phyloP scores from a whole-genome alignment of 2,113 vertebrate genomes.

The Burhinus bistriatus region DNA sequence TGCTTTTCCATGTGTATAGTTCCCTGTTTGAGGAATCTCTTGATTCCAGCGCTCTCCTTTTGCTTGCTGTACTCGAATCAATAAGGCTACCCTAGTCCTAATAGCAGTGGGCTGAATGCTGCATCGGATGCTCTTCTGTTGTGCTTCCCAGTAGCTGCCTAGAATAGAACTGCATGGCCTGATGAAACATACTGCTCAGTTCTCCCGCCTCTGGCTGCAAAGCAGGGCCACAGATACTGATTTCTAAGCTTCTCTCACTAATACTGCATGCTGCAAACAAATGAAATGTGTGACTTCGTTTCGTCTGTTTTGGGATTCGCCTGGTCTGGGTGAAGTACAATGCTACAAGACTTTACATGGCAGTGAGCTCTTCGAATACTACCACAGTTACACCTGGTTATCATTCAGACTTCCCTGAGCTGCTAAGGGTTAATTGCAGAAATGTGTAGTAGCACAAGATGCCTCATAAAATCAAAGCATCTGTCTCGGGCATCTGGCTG shows the following conservation, averaged over 20 bases:
- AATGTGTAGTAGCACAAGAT: not conserved
- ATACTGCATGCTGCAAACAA: not conserved
- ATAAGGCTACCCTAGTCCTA: not conserved
- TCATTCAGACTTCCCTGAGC: not conserved
- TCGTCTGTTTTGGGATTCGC: not conserved
- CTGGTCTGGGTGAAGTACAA: not conserved
- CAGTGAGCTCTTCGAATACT: not conserved
- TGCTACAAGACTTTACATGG: not conserved
- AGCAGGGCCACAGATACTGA: not conserved
- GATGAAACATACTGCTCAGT: not conserved
- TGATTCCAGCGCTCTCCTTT: not conserved
- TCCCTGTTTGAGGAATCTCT: not conserved
- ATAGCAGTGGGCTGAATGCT: not conserved
- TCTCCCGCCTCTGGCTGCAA: not conserved
- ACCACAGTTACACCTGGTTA: not conserved
- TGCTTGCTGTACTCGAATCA: not conserved
- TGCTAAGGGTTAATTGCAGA: not conserved
- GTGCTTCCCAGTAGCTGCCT: slow-evolving; percentile 31
- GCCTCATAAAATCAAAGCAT: slow-evolving; percentile 27
- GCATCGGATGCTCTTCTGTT: slow-evolving; percentile 14
- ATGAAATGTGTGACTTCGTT: not conserved
- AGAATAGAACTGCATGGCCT: slow-evolving; percentile 32
- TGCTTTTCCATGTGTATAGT: not conserved
- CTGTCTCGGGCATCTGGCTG: slow-evolving; percentile 20
- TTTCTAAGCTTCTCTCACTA: not conserved